phyloP scores from a whole-genome alignment of 2,113 vertebrate species.

The Craseonycteris thonglongyai region DNA sequence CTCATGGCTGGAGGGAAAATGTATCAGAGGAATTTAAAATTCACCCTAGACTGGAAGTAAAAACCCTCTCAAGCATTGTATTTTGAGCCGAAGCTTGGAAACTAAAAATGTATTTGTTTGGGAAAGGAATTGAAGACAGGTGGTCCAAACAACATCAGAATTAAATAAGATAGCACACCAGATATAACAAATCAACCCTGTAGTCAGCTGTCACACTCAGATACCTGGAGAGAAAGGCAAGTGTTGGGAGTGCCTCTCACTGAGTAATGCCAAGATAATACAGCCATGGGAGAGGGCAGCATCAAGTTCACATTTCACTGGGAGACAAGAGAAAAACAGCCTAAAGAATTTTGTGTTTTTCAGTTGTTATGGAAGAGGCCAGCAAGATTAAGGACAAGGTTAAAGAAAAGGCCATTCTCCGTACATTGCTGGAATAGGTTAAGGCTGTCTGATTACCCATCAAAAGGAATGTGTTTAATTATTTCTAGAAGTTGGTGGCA shows the following conservation, averaged over 20 bases:
- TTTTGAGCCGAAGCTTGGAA: neutral
- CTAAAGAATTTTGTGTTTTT: neutral
- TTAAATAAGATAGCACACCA: neutral
- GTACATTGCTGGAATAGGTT: neutral
- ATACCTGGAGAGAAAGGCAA: neutral
- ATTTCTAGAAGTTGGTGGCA: slow-evolving; percentile 24
- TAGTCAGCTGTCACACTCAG: neutral
- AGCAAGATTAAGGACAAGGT: neutral
- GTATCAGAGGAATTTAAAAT: slow-evolving; percentile 30
- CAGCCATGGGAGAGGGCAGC: neutral
- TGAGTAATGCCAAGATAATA: neutral
- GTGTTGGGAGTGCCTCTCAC: fast-evolving
- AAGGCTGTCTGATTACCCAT: neutral
- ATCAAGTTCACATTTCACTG: neutral
- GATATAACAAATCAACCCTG: neutral
- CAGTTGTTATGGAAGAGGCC: neutral
- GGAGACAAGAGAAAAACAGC: neutral
- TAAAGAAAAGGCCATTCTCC: neutral
- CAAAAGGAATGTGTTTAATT: neutral
- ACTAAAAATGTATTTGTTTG: neutral
- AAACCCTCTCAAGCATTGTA: neutral
- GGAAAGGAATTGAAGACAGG: neutral
- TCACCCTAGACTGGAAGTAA: neutral
- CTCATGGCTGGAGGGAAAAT: neutral
- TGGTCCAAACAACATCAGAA: neutral